Evolutionary conservation across 2,888 invertebrate species (phyloP).

Genomic region (Stenoptilia bipunctidactyla): DNA sequence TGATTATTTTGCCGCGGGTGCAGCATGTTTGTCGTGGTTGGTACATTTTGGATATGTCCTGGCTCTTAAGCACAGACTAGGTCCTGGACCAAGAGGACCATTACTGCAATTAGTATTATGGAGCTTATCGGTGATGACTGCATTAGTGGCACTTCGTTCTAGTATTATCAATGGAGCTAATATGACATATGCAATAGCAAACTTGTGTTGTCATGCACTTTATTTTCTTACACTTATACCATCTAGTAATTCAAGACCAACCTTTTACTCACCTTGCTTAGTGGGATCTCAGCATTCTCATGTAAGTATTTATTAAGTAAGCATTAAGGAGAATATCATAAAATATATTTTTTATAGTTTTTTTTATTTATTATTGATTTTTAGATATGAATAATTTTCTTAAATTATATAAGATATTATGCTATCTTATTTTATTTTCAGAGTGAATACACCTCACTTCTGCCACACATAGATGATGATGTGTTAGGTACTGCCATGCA

Average conservation of each 20-base stretch:
- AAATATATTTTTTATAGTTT: too few relatives aligned
- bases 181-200: constrained; percentile 73
- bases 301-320: constrained; percentile 35
- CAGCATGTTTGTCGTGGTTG: constrained; percentile 84
- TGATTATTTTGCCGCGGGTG: constrained; percentile 78
- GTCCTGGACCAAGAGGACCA: constrained; percentile 81
- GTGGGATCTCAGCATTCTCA: constrained; percentile 64
- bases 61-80: constrained; percentile 74
- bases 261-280: constrained; percentile 57
- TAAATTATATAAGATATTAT: not conserved
- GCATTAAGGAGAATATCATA: constrained; percentile 1
- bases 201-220: constrained; percentile 73
- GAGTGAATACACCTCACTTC: constrained; percentile 74
- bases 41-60: constrained; percentile 83
- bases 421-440: constrained; percentile 25
- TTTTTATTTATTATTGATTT: too few relatives aligned
- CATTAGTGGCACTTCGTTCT: constrained; percentile 77
- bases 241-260: constrained; percentile 57
- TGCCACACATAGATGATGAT: constrained; percentile 77
- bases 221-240: constrained; percentile 82
- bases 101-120: constrained; percentile 76
- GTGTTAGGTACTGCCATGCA: constrained; percentile 88
- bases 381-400: too few relatives aligned
- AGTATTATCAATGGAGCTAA: constrained; percentile 61
- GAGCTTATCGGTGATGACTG: constrained; percentile 76